Evolutionary conservation across 23 tunicate species (phyloP).

Genomic region (Corella eumyota): DNA sequence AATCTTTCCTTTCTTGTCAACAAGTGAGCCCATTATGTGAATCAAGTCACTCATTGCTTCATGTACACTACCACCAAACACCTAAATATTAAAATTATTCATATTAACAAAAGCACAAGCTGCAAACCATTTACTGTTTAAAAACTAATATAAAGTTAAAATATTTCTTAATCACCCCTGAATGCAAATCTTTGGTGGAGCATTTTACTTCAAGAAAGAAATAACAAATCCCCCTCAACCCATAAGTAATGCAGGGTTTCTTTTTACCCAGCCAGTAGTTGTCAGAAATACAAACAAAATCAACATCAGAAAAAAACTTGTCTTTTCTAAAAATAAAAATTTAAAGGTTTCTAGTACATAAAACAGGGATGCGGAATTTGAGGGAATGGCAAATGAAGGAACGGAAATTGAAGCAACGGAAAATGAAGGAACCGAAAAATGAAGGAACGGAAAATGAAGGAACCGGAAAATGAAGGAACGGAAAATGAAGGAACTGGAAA

Average conservation of each 20-base stretch:
- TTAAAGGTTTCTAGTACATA: background rate
- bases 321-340: conserved; percentile 55
- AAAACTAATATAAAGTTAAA: background rate
- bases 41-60: conserved; percentile 94
- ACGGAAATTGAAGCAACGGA: too few relatives aligned
- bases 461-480: too few relatives aligned
- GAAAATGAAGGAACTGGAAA: too few relatives aligned
- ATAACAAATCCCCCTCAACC: conserved; percentile 94
- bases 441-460: too few relatives aligned
- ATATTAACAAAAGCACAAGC: background rate
- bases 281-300: conserved; percentile 97
- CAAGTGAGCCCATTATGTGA: conserved; percentile 75
- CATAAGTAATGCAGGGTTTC: conserved; percentile 99
- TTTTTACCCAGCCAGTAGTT: conserved; percentile 99
- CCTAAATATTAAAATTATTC: conserved; percentile 9
- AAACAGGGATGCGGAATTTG: background rate
- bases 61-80: conserved; percentile 91
- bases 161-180: conserved; percentile 48
- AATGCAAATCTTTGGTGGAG: conserved; percentile 88
- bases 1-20: conserved; percentile 83
- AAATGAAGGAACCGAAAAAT: too few relatives aligned
- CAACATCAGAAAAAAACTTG: conserved; percentile 68
- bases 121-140: background rate
- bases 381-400: too few relatives aligned
- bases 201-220: conserved; percentile 72